These are phyloP conservation scores for Diaprepes abbreviatus DNA, from an alignment of 2,888 invertebrate species.

Conservation along the genomic window DNA sequence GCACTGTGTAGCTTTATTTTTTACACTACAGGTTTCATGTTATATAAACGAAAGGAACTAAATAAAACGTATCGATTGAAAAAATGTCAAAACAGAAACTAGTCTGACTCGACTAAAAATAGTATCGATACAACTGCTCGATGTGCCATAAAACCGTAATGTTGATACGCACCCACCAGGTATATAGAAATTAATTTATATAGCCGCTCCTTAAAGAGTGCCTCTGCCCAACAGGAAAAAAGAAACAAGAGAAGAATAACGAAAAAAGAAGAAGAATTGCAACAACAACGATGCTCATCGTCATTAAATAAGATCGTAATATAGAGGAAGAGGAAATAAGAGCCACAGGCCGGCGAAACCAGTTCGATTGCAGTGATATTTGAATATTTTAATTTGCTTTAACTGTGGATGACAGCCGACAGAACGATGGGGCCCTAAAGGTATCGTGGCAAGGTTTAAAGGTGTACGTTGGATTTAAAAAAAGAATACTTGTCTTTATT, in stretches of 20 bases:
- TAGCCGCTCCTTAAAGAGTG: slow-evolving; percentile 24
- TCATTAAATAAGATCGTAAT: slow-evolving; percentile 39
- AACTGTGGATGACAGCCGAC: slow-evolving; percentile 26
- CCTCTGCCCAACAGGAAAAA: slow-evolving; percentile 17
- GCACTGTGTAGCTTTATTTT: too few species aligned
- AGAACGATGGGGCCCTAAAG: background rate
- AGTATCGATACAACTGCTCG: slow-evolving; percentile 2
- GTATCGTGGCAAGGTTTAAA: background rate
- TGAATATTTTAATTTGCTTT: slow-evolving; percentile 32
- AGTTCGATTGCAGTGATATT: slow-evolving; percentile 35
- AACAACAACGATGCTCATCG: slow-evolving; percentile 35
- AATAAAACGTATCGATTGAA: too few species aligned
- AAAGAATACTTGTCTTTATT: background rate
- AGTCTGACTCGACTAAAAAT: background rate
- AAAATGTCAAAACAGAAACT: background rate
- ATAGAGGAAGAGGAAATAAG: slow-evolving; percentile 44
- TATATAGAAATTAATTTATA: slow-evolving; percentile 41
- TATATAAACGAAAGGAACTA: too few species aligned
- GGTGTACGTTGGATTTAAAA: background rate
- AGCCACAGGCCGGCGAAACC: slow-evolving; percentile 39
- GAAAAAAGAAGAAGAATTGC: slow-evolving; percentile 9
- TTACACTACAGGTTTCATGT: too few species aligned
- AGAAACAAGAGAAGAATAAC: background rate
- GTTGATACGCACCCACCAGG: slow-evolving; percentile 31
- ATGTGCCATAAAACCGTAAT: slow-evolving; percentile 33